Percentiles rank a stretch among this genome's conserved stretches.
Evolutionary conservation across 2,113 vertebrate species (phyloP).

Genomic region (Psilopsiagon aymara): DNA sequence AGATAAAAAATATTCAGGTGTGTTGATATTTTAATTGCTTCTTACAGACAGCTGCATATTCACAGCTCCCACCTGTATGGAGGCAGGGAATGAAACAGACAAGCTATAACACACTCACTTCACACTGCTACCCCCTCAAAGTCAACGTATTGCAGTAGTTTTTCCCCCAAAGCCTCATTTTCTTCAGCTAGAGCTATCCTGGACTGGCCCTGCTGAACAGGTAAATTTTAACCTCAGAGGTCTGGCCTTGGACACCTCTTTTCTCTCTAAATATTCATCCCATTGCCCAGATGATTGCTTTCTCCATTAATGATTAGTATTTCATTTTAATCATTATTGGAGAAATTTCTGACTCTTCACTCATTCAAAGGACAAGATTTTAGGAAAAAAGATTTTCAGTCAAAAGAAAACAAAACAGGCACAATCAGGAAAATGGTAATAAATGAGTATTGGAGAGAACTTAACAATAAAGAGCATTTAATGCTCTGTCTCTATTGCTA

Average conservation of each 20-base stretch:
- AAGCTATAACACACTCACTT: background rate
- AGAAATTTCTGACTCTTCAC: background rate
- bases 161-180: background rate
- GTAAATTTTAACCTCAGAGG: background rate
- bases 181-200: background rate
- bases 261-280: background rate
- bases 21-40: background rate
- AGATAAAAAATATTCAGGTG: background rate
- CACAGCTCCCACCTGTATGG: background rate
- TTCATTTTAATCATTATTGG: background rate
- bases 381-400: background rate
- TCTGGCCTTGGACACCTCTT: background rate
- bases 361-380: background rate
- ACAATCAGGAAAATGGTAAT: background rate
- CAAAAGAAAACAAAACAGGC: background rate
- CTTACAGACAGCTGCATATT: accelerated
- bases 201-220: background rate
- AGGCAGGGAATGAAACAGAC: background rate
- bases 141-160: background rate
- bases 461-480: background rate
- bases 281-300: background rate
- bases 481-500: background rate
- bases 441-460: background rate
- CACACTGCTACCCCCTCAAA: background rate
- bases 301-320: background rate